These are phyloP conservation scores for Pseudobourletiella spinata DNA, from an alignment of 1,140 invertebrate species.

Conservation along the genomic window DNA sequence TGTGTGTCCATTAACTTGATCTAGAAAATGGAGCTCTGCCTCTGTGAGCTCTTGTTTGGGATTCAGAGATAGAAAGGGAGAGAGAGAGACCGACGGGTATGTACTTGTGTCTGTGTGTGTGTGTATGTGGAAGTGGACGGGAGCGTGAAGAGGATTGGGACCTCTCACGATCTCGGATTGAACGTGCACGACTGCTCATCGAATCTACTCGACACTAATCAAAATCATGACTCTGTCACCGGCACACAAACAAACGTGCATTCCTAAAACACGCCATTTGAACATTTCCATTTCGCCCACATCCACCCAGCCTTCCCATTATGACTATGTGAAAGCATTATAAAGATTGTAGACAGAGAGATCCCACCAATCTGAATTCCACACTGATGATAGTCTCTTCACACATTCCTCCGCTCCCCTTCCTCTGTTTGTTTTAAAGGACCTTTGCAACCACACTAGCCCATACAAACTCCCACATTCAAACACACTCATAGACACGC, in stretches of 20 bases:
- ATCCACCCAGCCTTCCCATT: no score
- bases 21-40: no score
- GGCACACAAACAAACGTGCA: conserved; percentile 14
- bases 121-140: no score
- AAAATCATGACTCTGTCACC: conserved; percentile 20
- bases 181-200: conserved; percentile 20
- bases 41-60: no score
- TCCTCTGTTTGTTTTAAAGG: neutral
- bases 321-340: no score
- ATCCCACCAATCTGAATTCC: no score
- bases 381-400: no score
- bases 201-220: conserved; percentile 21
- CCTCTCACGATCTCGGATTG: neutral
- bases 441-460: neutral
- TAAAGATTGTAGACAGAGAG: no score
- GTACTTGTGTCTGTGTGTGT: no score
- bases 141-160: neutral
- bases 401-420: neutral
- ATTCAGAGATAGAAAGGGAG: neutral
- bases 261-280: neutral
- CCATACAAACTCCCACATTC: neutral
- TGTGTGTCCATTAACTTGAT: no score
- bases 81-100: no score
- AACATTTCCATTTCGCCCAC: neutral
- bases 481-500: neutral